Evolutionary conservation across 2,797 vertebrate genomes (phyloP).

Genomic region (Anabas testudineus): DNA sequence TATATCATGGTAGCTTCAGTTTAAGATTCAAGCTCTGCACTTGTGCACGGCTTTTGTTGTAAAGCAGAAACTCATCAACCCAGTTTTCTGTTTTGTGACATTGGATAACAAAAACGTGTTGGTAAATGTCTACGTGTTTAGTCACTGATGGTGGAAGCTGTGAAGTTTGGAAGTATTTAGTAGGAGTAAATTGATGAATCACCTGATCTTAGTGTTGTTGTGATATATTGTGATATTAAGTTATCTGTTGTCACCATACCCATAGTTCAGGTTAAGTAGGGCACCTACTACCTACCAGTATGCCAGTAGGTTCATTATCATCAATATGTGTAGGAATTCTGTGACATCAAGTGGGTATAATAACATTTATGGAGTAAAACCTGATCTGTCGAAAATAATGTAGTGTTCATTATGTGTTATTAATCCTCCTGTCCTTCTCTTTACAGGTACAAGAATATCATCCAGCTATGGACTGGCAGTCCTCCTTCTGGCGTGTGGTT

Average conservation of each 20-base stretch:
- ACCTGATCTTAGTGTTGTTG: too few species aligned
- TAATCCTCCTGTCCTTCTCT: slow-evolving; percentile 82
- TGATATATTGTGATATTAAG: too few species aligned
- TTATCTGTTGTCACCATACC: too few species aligned
- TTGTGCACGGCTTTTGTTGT: background rate
- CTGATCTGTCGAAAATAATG: too few species aligned
- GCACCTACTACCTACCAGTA: too few species aligned
- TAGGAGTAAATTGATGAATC: too few species aligned
- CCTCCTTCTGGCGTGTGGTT: slow-evolving; percentile 90
- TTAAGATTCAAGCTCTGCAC: background rate
- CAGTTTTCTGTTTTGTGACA: background rate
- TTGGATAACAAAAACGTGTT: background rate
- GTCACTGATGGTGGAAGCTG: background rate
- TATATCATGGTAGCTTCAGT: background rate
- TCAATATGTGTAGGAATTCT: too few species aligned
- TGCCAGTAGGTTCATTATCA: too few species aligned
- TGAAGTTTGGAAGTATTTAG: background rate
- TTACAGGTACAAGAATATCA: slow-evolving; percentile 94
- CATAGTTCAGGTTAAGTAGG: too few species aligned
- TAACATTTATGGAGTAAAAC: too few species aligned
- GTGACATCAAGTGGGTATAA: too few species aligned
- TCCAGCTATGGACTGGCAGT: slow-evolving; percentile 92
- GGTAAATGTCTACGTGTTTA: background rate
- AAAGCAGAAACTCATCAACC: background rate
- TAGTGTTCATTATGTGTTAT: background rate